Conservation (phyloP, 2,113 vertebrate genomes). For the Kryptolebias marmoratus region DNA sequence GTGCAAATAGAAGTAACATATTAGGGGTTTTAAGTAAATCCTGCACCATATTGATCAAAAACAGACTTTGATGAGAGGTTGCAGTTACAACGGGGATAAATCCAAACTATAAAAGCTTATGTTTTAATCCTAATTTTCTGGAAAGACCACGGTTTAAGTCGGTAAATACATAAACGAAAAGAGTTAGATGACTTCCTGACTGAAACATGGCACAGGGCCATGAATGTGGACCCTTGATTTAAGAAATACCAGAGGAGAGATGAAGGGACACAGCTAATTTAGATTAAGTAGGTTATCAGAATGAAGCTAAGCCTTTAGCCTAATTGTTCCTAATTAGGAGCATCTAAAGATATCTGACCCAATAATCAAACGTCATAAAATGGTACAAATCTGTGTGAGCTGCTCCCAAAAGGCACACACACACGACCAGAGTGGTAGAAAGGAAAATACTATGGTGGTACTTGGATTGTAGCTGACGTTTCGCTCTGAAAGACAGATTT, state of each 20-base stretch:
- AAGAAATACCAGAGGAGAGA: slow-evolving; percentile 17
- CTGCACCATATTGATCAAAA: background rate
- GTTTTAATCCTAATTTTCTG: background rate
- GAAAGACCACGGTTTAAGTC: background rate
- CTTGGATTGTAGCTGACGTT: too few species aligned
- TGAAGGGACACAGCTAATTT: slow-evolving; percentile 51
- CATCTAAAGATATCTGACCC: slow-evolving; percentile 68
- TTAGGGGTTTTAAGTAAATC: background rate
- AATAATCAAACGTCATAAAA: slow-evolving; percentile 48
- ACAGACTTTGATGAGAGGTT: background rate
- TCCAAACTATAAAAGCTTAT: background rate
- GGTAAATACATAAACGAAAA: background rate
- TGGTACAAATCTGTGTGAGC: slow-evolving; percentile 7
- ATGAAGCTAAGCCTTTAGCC: slow-evolving; percentile 54
- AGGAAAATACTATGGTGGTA: background rate
- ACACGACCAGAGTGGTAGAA: background rate
- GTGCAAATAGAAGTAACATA: background rate
- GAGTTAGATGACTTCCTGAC: slow-evolving; percentile 24
- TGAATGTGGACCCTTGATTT: background rate
- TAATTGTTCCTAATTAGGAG: slow-evolving; percentile 53
- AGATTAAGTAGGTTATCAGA: slow-evolving; percentile 66
- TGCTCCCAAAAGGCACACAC: slow-evolving; percentile 1
- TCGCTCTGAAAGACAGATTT: too few species aligned
- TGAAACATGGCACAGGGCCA: background rate
- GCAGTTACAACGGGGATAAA: background rate